Evolutionary conservation across 2,888 invertebrate species (phyloP), one percentile per base, ranked within the genome.

Genomic region (Thalpophila matura): DNA sequence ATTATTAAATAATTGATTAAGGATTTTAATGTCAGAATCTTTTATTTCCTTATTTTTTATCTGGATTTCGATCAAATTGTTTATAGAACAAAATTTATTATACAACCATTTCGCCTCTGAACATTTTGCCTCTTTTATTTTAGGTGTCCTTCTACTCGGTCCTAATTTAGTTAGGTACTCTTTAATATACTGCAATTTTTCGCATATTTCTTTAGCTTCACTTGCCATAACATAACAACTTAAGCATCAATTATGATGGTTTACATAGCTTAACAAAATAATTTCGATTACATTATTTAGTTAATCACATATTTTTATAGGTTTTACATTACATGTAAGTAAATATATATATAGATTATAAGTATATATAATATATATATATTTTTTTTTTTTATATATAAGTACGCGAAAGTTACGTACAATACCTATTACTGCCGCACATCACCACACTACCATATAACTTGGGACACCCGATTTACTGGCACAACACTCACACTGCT

Each of bases 11-110:
- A 37, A 37, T 16, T 37, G 14, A 7, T 16, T 18, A 18, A 37
- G 14, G 14, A 16, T 37, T 16, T 37, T 16, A 37, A 37, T 37
- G 14, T 37, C 37, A 37, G 16, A 16, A 16, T 37, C 37, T 16
- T 7, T 37, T 16, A 37, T 16, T 7, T 37, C 37, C 16, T 37
- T 37, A 37, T 37, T 37, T 37, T 37, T 37, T 37, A 37, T 37
- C 9, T 3, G 6, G 7, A 38, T 18, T 38, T 38, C 38, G 18
- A 38, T 38, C 18, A 7, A 18, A 20, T 20, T 38, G 18, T 38
- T 18, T 38, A 38, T 20, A 7, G 38, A 38, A 38, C 38, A 38
- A 38, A 38, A 38, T 38, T 38, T 18, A 20, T 38, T 38, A 18
- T 38, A 38, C 18, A 38, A 38, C 18, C 22, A 22, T 22, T 40